Conservation (phyloP, 2,888 invertebrate genomes). For the Biston stratarius region DNA sequence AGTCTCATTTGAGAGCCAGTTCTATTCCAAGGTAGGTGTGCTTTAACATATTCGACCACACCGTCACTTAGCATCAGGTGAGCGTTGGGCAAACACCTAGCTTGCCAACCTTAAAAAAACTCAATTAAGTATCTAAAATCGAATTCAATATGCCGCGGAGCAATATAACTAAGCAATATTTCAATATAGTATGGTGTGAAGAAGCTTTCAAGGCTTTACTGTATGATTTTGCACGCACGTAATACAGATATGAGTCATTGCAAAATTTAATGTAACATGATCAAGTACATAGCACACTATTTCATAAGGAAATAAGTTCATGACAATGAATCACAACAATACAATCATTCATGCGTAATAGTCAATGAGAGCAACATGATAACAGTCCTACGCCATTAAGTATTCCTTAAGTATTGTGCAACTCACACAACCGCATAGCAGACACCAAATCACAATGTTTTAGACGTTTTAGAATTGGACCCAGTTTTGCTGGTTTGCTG, state of each 20-base stretch:
- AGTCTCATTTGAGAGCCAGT: no score
- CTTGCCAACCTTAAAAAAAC: no score
- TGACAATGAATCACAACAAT: constrained; percentile 31
- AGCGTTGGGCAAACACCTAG: no score
- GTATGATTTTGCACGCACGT: neutral
- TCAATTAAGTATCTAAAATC: no score
- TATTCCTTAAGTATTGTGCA: constrained; percentile 80
- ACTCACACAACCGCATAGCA: constrained; percentile 56
- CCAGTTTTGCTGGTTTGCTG: constrained; percentile 81
- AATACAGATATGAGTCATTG: constrained; percentile 13
- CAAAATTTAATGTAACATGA: constrained; percentile 24
- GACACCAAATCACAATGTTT: constrained; percentile 70
- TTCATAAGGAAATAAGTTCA: constrained; percentile 26
- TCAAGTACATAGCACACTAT: constrained; percentile 19
- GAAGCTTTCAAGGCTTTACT: no score
- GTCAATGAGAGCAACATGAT: constrained; percentile 51
- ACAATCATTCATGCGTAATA: constrained; percentile 25
- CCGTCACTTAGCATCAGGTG: no score
- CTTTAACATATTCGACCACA: no score
- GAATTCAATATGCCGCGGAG: no score
- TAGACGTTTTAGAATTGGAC: constrained; percentile 74
- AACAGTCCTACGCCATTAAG: constrained; percentile 67
- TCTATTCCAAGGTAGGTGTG: no score
- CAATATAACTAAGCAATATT: no score
- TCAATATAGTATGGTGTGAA: no score